phyloP scores from a whole-genome alignment of 1,140 invertebrate species.

The Phocides pigmalion region DNA sequence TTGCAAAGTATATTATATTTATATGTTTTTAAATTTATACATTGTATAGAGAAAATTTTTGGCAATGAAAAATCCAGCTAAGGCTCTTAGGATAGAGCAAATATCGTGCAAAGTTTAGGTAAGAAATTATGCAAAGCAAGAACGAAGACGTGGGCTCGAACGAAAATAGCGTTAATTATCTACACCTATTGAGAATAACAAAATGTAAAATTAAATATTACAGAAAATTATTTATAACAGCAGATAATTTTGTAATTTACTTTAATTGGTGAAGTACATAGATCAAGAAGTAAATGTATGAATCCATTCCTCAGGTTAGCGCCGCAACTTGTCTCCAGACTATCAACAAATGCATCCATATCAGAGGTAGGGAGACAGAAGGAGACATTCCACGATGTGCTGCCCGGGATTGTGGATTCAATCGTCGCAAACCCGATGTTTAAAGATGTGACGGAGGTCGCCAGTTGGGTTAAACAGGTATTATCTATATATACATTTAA shows the following conservation, averaged over 20 bases:
- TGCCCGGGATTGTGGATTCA: constrained; percentile 56
- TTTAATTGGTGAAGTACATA: background rate
- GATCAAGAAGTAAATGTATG: background rate
- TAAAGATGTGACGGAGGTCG: constrained; percentile 54
- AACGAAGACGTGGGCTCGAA: too few relatives aligned
- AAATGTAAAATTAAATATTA: too few relatives aligned
- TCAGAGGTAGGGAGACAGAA: constrained; percentile 55
- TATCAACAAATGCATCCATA: constrained; percentile 57
- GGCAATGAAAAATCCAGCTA: too few relatives aligned
- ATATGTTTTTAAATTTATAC: too few relatives aligned
- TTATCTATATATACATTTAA: constrained; percentile 8
- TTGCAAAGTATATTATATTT: too few relatives aligned
- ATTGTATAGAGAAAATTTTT: too few relatives aligned
- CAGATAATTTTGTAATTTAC: background rate
- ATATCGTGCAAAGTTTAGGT: too few relatives aligned
- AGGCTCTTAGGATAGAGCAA: too few relatives aligned
- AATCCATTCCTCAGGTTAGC: background rate
- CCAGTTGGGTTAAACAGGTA: constrained; percentile 64
- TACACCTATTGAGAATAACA: too few relatives aligned
- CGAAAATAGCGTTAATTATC: too few relatives aligned
- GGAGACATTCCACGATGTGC: constrained; percentile 63
- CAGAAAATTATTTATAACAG: too few relatives aligned
- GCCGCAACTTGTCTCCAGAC: constrained; percentile 21
- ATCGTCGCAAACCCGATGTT: constrained; percentile 50
- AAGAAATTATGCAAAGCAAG: too few relatives aligned